These are phyloP conservation scores for Prunella himalayana DNA, from an alignment of 2,113 vertebrate species.

Conservation along the genomic window DNA sequence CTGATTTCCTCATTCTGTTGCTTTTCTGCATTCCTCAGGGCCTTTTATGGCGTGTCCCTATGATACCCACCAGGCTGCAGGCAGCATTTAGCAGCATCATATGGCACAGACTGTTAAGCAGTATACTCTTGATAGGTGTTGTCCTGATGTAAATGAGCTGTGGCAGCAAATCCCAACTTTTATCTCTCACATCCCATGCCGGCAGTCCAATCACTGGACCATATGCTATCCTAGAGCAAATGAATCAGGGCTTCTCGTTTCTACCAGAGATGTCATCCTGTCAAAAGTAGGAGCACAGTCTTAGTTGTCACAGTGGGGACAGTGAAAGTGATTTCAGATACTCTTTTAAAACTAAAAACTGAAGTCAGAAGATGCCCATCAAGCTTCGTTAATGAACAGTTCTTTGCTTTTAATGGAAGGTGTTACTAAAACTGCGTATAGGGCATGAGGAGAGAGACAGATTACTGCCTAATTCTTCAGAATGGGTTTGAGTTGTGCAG, in stretches of 20 bases:
- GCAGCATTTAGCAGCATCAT: not conserved
- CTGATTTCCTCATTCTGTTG: not conserved
- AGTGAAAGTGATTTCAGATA: not conserved
- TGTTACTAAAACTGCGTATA: not conserved
- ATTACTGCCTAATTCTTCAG: not conserved
- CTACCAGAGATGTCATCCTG: not conserved
- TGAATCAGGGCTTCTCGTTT: not conserved
- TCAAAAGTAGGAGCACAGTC: not conserved
- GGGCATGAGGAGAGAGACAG: not conserved
- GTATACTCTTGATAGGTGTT: not conserved
- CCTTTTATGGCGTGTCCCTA: not conserved
- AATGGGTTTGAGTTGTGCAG: not conserved
- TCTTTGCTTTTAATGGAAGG: not conserved
- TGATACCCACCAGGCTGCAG: not conserved
- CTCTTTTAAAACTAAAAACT: not conserved
- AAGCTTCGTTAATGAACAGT: not conserved
- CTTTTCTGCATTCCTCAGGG: not conserved
- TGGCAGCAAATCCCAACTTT: not conserved
- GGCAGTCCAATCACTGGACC: not conserved
- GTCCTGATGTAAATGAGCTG: not conserved
- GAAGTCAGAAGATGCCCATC: not conserved
- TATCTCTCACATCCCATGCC: not conserved
- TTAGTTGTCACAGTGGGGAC: not conserved
- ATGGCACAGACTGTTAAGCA: not conserved
- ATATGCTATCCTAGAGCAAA: not conserved